A percentile compares a stretch with the other conserved stretches of the same genome.
Evolutionary conservation across 2,113 vertebrate species (phyloP).

Genomic region (Scomber scombrus): DNA sequence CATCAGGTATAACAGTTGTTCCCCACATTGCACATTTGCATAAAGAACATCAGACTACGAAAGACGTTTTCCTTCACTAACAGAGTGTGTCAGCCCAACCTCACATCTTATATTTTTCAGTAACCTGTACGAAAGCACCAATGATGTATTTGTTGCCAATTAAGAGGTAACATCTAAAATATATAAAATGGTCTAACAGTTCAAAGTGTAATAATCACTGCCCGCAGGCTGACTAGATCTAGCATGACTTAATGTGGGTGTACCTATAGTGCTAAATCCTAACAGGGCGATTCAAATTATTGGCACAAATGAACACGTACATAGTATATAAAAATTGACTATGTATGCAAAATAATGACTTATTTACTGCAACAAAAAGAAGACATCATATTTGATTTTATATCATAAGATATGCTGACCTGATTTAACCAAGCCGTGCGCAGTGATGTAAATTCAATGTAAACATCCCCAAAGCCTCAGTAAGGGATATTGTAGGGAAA

Average conservation of each 20-base stretch:
- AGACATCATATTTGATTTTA: slow-evolving; percentile 1
- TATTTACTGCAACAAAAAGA: not conserved
- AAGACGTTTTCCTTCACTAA: slow-evolving; percentile 38
- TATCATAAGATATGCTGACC: not conserved
- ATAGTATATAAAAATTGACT: not conserved
- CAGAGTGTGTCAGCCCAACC: slow-evolving; percentile 6
- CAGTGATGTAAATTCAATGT: not conserved
- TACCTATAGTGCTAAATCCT: not conserved
- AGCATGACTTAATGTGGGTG: slow-evolving; percentile 9
- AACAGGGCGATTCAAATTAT: not conserved
- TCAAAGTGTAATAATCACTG: not conserved
- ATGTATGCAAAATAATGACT: not conserved
- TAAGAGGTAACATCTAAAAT: not conserved
- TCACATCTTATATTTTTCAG: slow-evolving; percentile 24
- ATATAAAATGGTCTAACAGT: not conserved
- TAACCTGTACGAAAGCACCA: slow-evolving; percentile 11
- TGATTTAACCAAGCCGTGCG: not conserved
- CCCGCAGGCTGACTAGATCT: slow-evolving; percentile 23
- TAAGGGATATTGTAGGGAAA: not conserved
- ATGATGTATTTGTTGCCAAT: not conserved
- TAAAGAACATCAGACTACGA: slow-evolving; percentile 33
- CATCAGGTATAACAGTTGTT: slow-evolving; percentile 15
- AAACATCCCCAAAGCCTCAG: not conserved
- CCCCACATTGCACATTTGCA: slow-evolving; percentile 23
- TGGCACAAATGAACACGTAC: slow-evolving; percentile 4